Base-by-base conservation (phyloP, 2,888 invertebrate genomes). In the Trichacis sp. region DNA sequence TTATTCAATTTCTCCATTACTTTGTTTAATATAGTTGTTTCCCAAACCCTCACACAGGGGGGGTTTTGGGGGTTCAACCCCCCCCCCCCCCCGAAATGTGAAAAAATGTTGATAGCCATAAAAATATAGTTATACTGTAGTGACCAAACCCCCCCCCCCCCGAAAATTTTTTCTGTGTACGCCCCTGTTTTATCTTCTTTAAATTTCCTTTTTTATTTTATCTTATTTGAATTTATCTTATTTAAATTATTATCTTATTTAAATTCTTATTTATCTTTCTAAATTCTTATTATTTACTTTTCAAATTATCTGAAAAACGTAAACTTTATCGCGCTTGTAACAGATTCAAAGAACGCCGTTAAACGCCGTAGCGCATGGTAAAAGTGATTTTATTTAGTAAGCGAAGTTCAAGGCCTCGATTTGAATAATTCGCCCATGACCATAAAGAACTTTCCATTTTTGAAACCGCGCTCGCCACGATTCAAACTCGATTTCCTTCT, bases 371-470 rank as follows among this genome's bases (percentile, higher is more conserved):
- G 58, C 51, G 55, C 54, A 51, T 53, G 47, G 62, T 55, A 55
- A 62, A 58, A 59, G 62, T 54, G 58, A 66, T 58, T 66, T 42
- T 66, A 62, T 62, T 66, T 62, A 48, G 52, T 40, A 52, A 54
- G 46, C 54, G 61, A 66, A 66, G 65, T 66, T 66, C 65, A 66
- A 66, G 65, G 65, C 50, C 61, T 58, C 40, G 47, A 50, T 61
- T 66, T 66, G 61, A 66, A 66, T 66, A 66, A 66, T 61, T 66
- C 42, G 51, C 61, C 57, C 61, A 20, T 38, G 60, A 38, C 61
- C 53, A 50, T 56, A 53, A 65, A 60, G 48, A 47, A 57, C 57
- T 65, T 61, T 65, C 61, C 54, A 49, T 61, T 65, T 60, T 60
- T 60, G 50, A 57, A 49, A 50, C 30, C 42, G 29, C 33, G 9